phyloP scores from a whole-genome alignment of 1,140 invertebrate species.

The Neelides sp. region DNA sequence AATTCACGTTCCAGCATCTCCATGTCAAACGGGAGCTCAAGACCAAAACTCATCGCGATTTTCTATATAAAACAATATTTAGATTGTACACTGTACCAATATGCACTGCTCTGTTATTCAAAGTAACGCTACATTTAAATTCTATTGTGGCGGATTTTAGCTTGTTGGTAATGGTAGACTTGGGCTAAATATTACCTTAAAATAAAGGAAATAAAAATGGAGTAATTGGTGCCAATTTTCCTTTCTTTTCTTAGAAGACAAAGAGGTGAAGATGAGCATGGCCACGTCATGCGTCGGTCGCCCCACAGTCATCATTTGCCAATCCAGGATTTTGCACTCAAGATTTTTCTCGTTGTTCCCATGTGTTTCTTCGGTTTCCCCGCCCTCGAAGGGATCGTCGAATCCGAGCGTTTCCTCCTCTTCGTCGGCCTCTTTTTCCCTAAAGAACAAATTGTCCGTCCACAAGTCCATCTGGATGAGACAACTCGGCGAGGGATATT shows the following conservation, averaged over 20 bases:
- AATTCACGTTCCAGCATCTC: slow-evolving; percentile 41
- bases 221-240: slow-evolving; percentile 47
- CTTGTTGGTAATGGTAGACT: too few species aligned
- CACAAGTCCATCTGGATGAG: slow-evolving; percentile 68
- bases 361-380: background rate
- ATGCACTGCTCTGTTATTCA: too few species aligned
- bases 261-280: slow-evolving; percentile 59
- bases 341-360: background rate
- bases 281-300: slow-evolving; percentile 64
- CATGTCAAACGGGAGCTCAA: slow-evolving; percentile 33
- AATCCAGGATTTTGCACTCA: slow-evolving; percentile 57
- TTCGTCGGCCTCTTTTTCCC: slow-evolving; percentile 39
- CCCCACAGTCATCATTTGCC: slow-evolving; percentile 71
- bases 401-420: slow-evolving; percentile 33
- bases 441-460: slow-evolving; percentile 65
- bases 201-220: slow-evolving; percentile 52
- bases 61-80: slow-evolving; percentile 13
- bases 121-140: too few species aligned
- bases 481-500: slow-evolving; percentile 42
- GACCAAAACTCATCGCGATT: slow-evolving; percentile 37
- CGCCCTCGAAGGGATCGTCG: slow-evolving; percentile 2
- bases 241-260: slow-evolving; percentile 53
- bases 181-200: slow-evolving; percentile 35
- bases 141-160: too few species aligned
- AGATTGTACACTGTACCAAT: too few species aligned